Conservation (phyloP, 2,888 invertebrate species). For the Dynastes tityus region DNA sequence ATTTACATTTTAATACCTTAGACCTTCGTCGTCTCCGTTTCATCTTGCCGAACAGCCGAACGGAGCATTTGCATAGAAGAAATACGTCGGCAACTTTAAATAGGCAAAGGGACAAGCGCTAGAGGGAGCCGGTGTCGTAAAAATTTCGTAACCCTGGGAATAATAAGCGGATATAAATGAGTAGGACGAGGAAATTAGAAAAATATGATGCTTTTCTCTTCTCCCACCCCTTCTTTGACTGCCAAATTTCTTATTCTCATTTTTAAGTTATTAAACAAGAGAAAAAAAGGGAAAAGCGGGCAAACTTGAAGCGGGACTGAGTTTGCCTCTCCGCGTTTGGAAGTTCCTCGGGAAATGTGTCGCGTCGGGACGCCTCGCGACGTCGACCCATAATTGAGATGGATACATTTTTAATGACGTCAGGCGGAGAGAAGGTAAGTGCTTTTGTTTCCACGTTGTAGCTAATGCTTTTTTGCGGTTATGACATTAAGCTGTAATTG, state of each 20-base stretch:
- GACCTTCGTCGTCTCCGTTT: background rate
- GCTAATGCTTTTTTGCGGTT: slow-evolving; percentile 14
- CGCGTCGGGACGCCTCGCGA: background rate
- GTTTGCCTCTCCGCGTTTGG: too few species aligned
- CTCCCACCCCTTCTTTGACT: too few species aligned
- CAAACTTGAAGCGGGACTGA: background rate
- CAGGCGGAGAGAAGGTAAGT: background rate
- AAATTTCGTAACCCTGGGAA: background rate
- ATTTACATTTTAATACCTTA: slow-evolving; percentile 7
- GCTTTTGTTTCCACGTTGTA: background rate
- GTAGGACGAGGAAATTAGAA: background rate
- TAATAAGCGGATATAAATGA: slow-evolving; percentile 3
- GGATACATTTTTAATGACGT: slow-evolving; percentile 36
- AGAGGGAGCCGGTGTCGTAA: slow-evolving; percentile 6
- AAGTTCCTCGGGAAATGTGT: too few species aligned
- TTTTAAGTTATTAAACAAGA: background rate
- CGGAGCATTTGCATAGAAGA: background rate
- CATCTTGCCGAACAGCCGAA: too few species aligned
- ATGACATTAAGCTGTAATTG: slow-evolving; percentile 12
- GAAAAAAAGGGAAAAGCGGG: background rate
- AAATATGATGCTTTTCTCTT: background rate
- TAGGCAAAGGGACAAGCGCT: background rate
- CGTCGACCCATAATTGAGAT: slow-evolving; percentile 25
- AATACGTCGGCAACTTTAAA: slow-evolving; percentile 6
- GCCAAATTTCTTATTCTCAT: too few species aligned